Evolutionary conservation across 1,140 invertebrate species (phyloP), one percentile per base, ranked within the genome.

Genomic region (Hyles euphorbiae): DNA sequence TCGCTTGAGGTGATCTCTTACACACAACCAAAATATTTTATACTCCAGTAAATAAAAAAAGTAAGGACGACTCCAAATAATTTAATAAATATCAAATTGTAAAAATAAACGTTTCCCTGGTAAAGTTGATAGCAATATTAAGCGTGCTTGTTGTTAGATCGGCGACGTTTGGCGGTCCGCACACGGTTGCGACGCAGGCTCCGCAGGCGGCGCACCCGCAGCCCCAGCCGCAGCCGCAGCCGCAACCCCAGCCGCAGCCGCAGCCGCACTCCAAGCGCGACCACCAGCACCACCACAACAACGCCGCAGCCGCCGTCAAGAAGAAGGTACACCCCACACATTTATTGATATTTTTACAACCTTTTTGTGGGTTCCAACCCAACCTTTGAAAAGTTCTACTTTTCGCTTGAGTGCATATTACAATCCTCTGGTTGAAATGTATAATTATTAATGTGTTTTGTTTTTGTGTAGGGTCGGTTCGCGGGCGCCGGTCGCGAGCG

Each of bases 261-360:
- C 67, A 71, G 55, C 72, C 69, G 33, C 75, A 79, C 60, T 33
- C 68, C 51, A 78, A 83, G 62, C 73, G 76, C 33, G 77, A 81
- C 32, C 69, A 69, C 5, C 73, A 72, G 52, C 74, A 77, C 56
- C 77, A 78, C 49, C 61, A 70, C 63, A 66, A 60, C 46, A 70
- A 71, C 59, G 68, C 74, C 63, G 50, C 74, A 32, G 53, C 59
- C 34, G 62, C 72, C 10, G 60, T 71, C 50, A 84, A 84, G 74
- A 87, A 84, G 58, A 87, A 87, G 76, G 83, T 86, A 60, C 10
- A n/a, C 11, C 8, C 8, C 7, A 22, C 36, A 40, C 8, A 40
- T 40, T 40, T 5, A 40, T 8, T 5, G 8, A 40, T 40, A 40
- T 3, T 22, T 22, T 22, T 22, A 22, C 2, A 22, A 0, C 0